Evolutionary conservation across 2,113 vertebrate species (phyloP).

Genomic region (Chamaea fasciata): DNA sequence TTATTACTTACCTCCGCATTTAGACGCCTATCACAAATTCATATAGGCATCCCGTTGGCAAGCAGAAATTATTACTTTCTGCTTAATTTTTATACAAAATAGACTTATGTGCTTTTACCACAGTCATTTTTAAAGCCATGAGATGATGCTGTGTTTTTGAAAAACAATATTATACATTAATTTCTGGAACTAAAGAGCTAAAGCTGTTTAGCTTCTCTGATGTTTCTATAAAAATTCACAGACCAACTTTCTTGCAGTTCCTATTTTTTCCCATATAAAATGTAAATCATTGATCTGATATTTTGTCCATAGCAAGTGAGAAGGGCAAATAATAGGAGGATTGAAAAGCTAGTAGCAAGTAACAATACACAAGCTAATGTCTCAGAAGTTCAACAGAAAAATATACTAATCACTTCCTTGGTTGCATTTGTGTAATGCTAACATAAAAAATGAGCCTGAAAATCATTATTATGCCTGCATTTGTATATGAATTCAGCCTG

Average conservation of each 20-base stretch:
- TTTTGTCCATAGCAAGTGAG: background rate
- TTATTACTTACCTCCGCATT: conserved; percentile 74
- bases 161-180: background rate
- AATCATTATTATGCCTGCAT: background rate
- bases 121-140: background rate
- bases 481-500: background rate
- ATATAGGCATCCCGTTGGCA: conserved; percentile 41
- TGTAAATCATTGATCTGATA: background rate
- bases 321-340: background rate
- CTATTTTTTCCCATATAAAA: conserved; percentile 6
- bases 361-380: background rate
- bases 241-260: background rate
- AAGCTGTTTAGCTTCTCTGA: background rate
- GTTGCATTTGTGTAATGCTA: background rate
- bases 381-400: background rate
- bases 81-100: conserved; percentile 13
- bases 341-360: background rate
- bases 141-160: background rate
- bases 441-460: background rate
- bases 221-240: background rate
- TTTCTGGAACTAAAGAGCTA: background rate
- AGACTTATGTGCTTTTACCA: background rate
- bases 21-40: conserved; percentile 65
- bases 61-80: conserved; percentile 39
- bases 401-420: background rate